Base-by-base conservation (phyloP, 2,797 vertebrate species). In the Kryptopterus vitreolus region DNA sequence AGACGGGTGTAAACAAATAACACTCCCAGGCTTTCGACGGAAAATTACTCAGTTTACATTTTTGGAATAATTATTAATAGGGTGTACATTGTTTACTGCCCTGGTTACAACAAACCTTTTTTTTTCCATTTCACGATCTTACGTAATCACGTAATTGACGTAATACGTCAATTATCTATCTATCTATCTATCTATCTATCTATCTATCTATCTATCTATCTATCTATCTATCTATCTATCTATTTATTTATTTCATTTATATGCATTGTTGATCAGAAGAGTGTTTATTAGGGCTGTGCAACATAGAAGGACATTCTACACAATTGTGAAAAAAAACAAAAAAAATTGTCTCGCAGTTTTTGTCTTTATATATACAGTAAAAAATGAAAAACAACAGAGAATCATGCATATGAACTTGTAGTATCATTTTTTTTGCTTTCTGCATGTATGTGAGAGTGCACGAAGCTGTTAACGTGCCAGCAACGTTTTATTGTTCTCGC, bases 1-100 rank as follows among this genome's bases (percentile, higher is more conserved):
- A 82, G 50, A 80, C 33, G 38, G 35, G 50, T 79, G 59, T 35
- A 22, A 81, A 62, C 55, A 81, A 81, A 85, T 74, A 84, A 80
- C 72, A 61, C 83, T 83, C 33, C 52, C 12, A 74, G 80, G 73
- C 76, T 71, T 71, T 55, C 61, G 58, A 85, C 77, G 78, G 71
- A 55, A 73, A 82, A 79, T 68, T 57, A 62, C 82, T 74, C 50
- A 43, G 70, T 86, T 86, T 84, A 81, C 76, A 81, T 79, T 78
- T 79, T 65, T 57, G 61, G n/a, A n/a, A n/a, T 76, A 57, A 78
- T 83, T 81, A 85, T 86, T 86, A 83, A 81, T 82, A 76, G 18
- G n/a, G 38, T 66, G 48, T 70, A 73, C 71, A 73, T 43, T 63
- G 48, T 72, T 78, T 81, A 29, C 26, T 38, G 58, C 26, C 26